Conservation (phyloP, 2,797 vertebrate species). For the Anguilla marmorata region DNA sequence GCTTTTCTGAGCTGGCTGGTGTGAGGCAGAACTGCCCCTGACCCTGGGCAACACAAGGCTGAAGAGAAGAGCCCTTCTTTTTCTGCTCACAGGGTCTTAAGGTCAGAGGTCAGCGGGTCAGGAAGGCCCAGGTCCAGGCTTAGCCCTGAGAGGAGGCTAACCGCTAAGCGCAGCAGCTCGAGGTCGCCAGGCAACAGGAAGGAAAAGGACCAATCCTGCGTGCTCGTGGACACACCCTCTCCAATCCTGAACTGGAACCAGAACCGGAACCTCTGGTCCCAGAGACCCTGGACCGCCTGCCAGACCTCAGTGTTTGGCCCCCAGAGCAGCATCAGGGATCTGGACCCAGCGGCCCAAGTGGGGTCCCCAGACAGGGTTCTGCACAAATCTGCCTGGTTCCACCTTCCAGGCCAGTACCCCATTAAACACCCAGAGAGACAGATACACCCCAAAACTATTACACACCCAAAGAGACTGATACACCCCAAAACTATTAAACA, state of each 20-base stretch:
- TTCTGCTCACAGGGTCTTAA: slow-evolving; percentile 27
- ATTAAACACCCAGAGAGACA: slow-evolving; percentile 29
- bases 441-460: slow-evolving; percentile 40
- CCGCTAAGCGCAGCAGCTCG: neutral
- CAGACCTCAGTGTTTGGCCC: slow-evolving; percentile 33
- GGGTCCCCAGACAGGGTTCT: slow-evolving; percentile 27
- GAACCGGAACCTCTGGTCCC: neutral
- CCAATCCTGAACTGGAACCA: slow-evolving; percentile 13
- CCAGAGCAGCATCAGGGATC: slow-evolving; percentile 37
- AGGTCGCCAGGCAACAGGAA: neutral
- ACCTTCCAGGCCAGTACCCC: slow-evolving; percentile 35
- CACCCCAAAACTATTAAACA: neutral
- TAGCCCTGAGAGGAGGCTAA: neutral
- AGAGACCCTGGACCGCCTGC: slow-evolving; percentile 33
- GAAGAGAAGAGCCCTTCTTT: neutral
- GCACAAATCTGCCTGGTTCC: slow-evolving; percentile 49
- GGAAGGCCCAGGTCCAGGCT: neutral
- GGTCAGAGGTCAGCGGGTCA: neutral
- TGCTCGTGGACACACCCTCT: neutral
- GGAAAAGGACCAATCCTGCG: neutral
- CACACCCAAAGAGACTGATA: slow-evolving; percentile 10
- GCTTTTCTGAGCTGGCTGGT: neutral
- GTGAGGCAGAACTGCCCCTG: neutral
- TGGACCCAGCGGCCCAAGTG: slow-evolving; percentile 37
- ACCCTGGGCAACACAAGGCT: neutral